Percentiles rank a stretch among this genome's conserved stretches.
These are phyloP conservation scores for Myiagra hebetior DNA, from an alignment of 2,113 vertebrate genomes.

Conservation along the genomic window DNA sequence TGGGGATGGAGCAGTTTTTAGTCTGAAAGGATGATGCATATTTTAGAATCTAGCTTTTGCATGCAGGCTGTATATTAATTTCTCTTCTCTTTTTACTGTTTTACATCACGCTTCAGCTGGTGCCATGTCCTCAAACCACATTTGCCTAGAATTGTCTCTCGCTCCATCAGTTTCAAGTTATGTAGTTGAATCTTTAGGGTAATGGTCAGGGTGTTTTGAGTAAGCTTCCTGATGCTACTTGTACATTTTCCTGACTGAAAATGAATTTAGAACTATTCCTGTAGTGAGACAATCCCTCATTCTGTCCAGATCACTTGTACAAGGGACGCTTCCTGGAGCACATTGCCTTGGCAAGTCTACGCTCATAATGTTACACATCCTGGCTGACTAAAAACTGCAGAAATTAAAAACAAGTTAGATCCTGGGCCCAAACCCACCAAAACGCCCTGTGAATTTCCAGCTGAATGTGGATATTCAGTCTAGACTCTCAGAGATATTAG, in stretches of 20 bases:
- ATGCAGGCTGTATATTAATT: conserved; percentile 38
- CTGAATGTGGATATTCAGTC: neutral
- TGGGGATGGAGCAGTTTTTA: conserved; percentile 2
- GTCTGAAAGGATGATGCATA: conserved; percentile 31
- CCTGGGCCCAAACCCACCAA: neutral
- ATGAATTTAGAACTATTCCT: neutral
- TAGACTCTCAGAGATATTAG: neutral
- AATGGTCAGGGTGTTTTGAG: neutral
- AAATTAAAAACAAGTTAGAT: neutral
- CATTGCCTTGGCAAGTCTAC: neutral
- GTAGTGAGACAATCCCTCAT: neutral
- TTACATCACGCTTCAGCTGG: conserved; percentile 42
- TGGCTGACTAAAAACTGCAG: neutral
- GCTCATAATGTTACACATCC: neutral
- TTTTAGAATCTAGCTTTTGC: conserved; percentile 58
- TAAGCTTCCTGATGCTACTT: neutral
- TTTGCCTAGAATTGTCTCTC: neutral
- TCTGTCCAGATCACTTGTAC: neutral
- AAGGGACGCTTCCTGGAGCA: neutral
- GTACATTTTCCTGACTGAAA: neutral
- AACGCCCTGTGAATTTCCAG: neutral
- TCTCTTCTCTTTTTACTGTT: conserved; percentile 26
- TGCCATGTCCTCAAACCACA: conserved; percentile 11
- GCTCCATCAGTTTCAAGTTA: neutral
- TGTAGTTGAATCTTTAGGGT: neutral